These are phyloP conservation scores for Ciconia maguari DNA, from an alignment of 2,113 vertebrate genomes.

Conservation along the genomic window DNA sequence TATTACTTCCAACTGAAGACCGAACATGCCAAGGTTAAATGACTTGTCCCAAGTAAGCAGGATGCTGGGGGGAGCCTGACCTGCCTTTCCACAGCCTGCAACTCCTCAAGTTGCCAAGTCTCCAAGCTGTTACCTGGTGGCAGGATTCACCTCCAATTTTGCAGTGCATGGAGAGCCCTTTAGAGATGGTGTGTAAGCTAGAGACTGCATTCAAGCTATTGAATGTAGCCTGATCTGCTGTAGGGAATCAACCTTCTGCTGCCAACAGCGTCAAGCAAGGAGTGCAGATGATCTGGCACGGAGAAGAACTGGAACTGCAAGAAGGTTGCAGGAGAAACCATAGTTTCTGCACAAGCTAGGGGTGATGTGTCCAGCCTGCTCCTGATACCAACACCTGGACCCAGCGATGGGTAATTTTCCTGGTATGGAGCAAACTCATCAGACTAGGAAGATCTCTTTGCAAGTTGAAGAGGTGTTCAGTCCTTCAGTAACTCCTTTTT, in stretches of 20 bases:
- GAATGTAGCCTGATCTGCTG: neutral
- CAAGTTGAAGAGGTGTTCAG: neutral
- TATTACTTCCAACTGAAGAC: neutral
- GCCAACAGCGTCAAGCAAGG: neutral
- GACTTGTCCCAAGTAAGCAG: neutral
- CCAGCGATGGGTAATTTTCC: neutral
- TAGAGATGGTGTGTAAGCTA: neutral
- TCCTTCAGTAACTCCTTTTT: neutral
- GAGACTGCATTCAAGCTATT: neutral
- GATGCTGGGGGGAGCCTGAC: neutral
- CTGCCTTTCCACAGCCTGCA: neutral
- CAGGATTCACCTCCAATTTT: neutral
- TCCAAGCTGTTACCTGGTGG: neutral
- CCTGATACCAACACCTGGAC: neutral
- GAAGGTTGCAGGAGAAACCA: neutral
- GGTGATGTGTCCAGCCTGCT: neutral
- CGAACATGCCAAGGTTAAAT: neutral
- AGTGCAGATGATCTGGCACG: neutral
- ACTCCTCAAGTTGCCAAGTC: neutral
- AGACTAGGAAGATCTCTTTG: neutral
- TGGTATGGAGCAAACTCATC: neutral
- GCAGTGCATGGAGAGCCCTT: neutral
- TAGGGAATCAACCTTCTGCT: neutral
- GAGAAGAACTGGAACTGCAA: neutral
- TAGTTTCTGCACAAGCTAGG: neutral